A percentile compares a stretch with the other conserved stretches of the same genome.
phyloP scores from a whole-genome alignment of 2,797 vertebrate species.

The Lateolabrax maculatus region DNA sequence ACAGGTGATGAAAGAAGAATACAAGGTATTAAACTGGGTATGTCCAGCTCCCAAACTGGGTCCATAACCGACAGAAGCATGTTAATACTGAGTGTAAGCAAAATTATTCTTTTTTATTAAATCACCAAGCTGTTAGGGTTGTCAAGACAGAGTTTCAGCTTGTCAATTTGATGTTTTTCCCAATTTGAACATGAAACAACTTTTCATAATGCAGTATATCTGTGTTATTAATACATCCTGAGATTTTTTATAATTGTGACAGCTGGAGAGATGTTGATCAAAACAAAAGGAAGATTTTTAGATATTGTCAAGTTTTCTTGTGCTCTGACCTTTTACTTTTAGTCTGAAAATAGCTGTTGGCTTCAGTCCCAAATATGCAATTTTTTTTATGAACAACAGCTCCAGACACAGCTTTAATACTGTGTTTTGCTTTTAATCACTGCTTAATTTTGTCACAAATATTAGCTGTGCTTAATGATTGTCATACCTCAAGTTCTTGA shows the following conservation, averaged over 20 bases:
- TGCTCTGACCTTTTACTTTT: slow-evolving; percentile 31
- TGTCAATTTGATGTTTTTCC: slow-evolving; percentile 5
- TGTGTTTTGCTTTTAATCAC: slow-evolving; percentile 14
- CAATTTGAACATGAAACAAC: slow-evolving; percentile 1
- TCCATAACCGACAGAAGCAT: slow-evolving; percentile 66
- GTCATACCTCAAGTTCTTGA: not conserved
- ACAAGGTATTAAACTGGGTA: slow-evolving; percentile 94
- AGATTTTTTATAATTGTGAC: not conserved
- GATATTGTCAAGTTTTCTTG: slow-evolving; percentile 7
- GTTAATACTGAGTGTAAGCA: slow-evolving; percentile 36
- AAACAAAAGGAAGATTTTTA: slow-evolving; percentile 25
- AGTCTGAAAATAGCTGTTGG: slow-evolving; percentile 46
- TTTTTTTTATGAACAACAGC: slow-evolving; percentile 30
- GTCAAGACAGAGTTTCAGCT: not conserved
- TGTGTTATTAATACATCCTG: slow-evolving; percentile 11
- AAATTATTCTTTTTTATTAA: slow-evolving; percentile 8
- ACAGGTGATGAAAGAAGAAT: slow-evolving; percentile 99
- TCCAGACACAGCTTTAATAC: not conserved
- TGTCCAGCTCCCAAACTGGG: slow-evolving; percentile 74
- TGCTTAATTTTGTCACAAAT: slow-evolving; percentile 4
- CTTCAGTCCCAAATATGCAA: not conserved
- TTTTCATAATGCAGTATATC: not conserved
- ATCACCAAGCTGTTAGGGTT: not conserved
- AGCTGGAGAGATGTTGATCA: slow-evolving; percentile 1
- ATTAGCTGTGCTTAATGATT: not conserved